phyloP scores from a whole-genome alignment of 2,113 vertebrate species.

The Phalacrocorax brasilianus region DNA sequence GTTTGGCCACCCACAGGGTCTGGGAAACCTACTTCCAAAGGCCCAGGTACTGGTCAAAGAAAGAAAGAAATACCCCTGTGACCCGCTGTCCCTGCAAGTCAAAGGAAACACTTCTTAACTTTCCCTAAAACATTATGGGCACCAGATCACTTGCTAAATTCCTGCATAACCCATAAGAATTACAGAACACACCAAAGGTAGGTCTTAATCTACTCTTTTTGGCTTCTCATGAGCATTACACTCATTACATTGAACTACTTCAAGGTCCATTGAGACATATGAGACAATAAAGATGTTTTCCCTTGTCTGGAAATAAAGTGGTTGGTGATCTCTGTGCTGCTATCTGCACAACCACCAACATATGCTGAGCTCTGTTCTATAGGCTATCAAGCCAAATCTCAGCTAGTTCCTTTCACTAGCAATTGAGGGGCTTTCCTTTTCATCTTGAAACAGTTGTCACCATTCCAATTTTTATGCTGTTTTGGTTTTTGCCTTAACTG shows the following conservation, averaged over 20 bases:
- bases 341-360: slow-evolving; percentile 19
- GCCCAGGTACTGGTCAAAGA: neutral
- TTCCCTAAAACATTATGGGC: neutral
- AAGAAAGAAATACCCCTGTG: neutral
- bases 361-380: neutral
- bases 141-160: neutral
- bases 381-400: slow-evolving; percentile 55
- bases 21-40: neutral
- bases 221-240: neutral
- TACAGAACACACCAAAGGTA: neutral
- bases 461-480: slow-evolving; percentile 34
- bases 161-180: neutral
- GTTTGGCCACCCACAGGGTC: neutral
- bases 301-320: neutral
- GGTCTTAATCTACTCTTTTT: neutral
- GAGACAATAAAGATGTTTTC: neutral
- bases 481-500: slow-evolving; percentile 49
- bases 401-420: slow-evolving; percentile 50
- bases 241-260: neutral
- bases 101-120: neutral
- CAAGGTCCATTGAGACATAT: neutral
- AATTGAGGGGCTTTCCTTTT: slow-evolving; percentile 56
- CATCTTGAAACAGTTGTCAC: slow-evolving; percentile 25
- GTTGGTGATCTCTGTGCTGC: neutral
- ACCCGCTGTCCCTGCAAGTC: neutral